These are phyloP conservation scores for Microplitis deprimator DNA, from an alignment of 2,888 invertebrate genomes.

Conservation along the genomic window DNA sequence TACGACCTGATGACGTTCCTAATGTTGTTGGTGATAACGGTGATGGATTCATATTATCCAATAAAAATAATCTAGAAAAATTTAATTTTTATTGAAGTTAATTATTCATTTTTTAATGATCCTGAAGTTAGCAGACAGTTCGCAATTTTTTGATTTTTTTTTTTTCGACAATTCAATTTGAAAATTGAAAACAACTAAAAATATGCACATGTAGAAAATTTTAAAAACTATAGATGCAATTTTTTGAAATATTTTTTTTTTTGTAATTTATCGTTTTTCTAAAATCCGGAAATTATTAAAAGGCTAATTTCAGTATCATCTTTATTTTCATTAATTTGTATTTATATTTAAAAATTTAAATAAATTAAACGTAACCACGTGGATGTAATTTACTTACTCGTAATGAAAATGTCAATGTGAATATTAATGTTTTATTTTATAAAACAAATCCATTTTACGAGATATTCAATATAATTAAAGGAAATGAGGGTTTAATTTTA, in stretches of 20 bases:
- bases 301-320: no score
- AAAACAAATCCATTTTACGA: background rate
- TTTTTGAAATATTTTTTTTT: no score
- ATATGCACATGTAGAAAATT: no score
- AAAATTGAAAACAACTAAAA: no score
- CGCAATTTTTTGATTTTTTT: no score
- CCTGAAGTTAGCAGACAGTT: no score
- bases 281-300: no score
- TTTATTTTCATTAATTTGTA: background rate
- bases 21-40: slow-evolving; percentile 63
- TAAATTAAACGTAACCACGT: background rate
- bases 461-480: background rate
- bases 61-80: background rate
- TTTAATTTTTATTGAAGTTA: background rate
- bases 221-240: no score
- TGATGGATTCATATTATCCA: slow-evolving; percentile 63
- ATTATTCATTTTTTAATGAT: no score
- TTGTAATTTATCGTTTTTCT: no score
- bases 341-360: background rate
- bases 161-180: no score
- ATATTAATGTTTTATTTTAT: background rate
- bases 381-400: background rate
- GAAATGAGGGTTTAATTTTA: background rate
- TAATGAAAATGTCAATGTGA: background rate
- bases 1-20: slow-evolving; percentile 62